A percentile compares a stretch with the other conserved stretches of the same genome.
These are phyloP conservation scores for Brachionus plicatilis DNA, from an alignment of 1,140 invertebrate species.

Conservation along the genomic window DNA sequence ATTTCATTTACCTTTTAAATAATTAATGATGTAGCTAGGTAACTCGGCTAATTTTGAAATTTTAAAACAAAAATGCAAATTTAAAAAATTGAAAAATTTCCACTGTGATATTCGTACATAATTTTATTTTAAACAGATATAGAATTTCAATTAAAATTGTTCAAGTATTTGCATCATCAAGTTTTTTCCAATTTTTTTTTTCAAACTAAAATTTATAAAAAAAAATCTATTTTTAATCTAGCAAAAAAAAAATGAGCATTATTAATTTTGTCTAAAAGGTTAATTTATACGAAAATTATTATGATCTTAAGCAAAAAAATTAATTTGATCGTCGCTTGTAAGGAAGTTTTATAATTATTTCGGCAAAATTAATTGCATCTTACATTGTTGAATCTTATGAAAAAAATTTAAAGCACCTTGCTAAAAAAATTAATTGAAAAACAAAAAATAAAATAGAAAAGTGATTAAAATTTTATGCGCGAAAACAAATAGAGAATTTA, in stretches of 20 bases:
- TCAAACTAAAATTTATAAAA: too few species aligned
- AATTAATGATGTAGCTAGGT: neutral
- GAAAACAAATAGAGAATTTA: too few species aligned
- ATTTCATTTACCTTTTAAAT: neutral
- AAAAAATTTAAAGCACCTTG: too few species aligned
- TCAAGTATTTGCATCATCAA: neutral
- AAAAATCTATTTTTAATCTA: too few species aligned
- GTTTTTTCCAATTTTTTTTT: neutral
- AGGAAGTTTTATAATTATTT: neutral
- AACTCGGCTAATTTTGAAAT: neutral
- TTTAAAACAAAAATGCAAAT: neutral
- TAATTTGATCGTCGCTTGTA: neutral
- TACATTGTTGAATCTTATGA: too few species aligned
- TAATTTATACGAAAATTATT: neutral
- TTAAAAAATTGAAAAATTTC: neutral
- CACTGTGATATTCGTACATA: neutral
- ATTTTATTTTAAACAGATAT: neutral
- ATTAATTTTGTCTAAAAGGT: neutral
- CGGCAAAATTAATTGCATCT: neutral
- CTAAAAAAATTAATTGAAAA: neutral
- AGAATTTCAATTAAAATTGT: neutral
- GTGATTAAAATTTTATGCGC: too few species aligned
- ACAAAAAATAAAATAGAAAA: neutral
- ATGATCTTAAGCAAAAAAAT: neutral
- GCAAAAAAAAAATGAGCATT: neutral